Percentiles rank a stretch among this genome's conserved stretches.
phyloP scores from a whole-genome alignment of 2,113 vertebrate species.

The Labrus mixtus region DNA sequence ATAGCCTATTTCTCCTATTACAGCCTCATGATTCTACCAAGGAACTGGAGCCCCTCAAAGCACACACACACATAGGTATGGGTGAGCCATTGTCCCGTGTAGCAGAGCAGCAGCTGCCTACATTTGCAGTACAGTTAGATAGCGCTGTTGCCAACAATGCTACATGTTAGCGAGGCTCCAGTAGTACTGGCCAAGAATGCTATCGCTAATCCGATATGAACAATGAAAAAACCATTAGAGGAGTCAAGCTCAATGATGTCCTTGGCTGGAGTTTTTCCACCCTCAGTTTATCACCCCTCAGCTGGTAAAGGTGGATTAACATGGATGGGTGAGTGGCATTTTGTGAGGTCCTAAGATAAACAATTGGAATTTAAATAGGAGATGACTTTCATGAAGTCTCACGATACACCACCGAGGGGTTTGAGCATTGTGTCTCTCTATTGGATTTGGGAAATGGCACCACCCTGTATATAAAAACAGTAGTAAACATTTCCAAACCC shows the following conservation, averaged over 20 bases:
- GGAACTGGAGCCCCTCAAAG: constrained; percentile 54
- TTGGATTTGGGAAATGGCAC: constrained; percentile 30
- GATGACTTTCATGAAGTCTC: constrained; percentile 42
- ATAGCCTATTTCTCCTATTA: constrained; percentile 82
- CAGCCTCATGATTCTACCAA: constrained; percentile 73
- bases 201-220: constrained; percentile 62
- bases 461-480: constrained; percentile 10
- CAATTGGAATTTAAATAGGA: constrained; percentile 54
- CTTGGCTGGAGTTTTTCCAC: constrained; percentile 74
- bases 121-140: constrained; percentile 48
- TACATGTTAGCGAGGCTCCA: constrained; percentile 64
- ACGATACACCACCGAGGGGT: constrained; percentile 26
- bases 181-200: constrained; percentile 61
- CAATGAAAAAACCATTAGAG: constrained; percentile 78
- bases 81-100: constrained; percentile 58
- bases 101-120: constrained; percentile 58
- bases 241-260: constrained; percentile 63
- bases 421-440: constrained; percentile 45
- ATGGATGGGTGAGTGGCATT: constrained; percentile 61
- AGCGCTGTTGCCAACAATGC: constrained; percentile 67
- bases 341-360: constrained; percentile 68
- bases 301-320: constrained; percentile 71
- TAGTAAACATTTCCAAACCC: constrained; percentile 4
- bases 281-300: constrained; percentile 59
- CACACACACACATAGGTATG: constrained; percentile 57